Evolutionary conservation across 1,140 invertebrate species (phyloP).

Genomic region (Leucophenga varia): DNA sequence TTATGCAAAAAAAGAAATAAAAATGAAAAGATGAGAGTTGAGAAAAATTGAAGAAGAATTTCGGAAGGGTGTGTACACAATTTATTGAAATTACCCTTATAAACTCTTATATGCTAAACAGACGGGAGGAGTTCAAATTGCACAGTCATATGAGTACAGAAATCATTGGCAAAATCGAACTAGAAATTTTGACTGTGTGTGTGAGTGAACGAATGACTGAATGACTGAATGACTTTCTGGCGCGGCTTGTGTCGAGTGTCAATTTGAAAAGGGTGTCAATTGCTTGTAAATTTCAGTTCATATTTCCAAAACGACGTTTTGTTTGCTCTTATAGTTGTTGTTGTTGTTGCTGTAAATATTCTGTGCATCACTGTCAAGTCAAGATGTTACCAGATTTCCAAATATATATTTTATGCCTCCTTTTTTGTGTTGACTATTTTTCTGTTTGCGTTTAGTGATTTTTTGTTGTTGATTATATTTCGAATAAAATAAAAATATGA

Average conservation of each 20-base stretch:
- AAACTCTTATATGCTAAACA: constrained; percentile 5
- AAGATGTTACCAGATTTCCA: constrained; percentile 51
- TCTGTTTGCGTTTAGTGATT: constrained; percentile 4
- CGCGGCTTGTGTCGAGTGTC: constrained; percentile 21
- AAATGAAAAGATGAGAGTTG: constrained; percentile 25
- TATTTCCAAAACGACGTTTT: no score
- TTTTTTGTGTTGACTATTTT: constrained; percentile 12
- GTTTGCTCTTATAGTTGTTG: no score
- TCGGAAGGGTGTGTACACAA: constrained; percentile 11
- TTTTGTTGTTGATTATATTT: constrained; percentile 4
- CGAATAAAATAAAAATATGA: constrained; percentile 33
- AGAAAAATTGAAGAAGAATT: constrained; percentile 23
- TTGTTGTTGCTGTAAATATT: constrained; percentile 6
- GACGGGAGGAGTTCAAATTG: not conserved
- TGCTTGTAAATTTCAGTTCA: constrained; percentile 26
- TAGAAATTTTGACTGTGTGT: no score
- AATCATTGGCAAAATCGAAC: no score
- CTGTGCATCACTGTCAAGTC: constrained; percentile 35
- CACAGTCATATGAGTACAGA: no score
- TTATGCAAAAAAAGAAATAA: constrained; percentile 9
- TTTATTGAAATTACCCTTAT: constrained; percentile 52
- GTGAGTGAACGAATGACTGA: no score
- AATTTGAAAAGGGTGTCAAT: constrained; percentile 48
- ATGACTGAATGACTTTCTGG: constrained; percentile 3
- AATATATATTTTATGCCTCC: no score